Conservation (phyloP, 2,888 invertebrate genomes). For the Drosophila yooni region DNA sequence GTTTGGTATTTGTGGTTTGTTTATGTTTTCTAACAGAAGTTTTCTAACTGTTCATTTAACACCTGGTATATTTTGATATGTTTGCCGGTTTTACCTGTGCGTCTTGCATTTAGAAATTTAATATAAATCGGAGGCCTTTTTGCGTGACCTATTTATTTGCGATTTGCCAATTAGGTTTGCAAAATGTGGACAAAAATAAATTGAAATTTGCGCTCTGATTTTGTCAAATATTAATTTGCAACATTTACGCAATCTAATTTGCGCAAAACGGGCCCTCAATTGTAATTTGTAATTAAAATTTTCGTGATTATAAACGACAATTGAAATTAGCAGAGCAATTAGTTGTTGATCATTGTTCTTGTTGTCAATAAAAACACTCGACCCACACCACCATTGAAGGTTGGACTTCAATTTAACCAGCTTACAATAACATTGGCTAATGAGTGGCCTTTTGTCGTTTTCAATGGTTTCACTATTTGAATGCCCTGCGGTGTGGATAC, state of each 20-base stretch:
- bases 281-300: conserved; percentile 79
- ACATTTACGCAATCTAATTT: conserved; percentile 75
- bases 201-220: conserved; percentile 45
- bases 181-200: conserved; percentile 39
- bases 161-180: conserved; percentile 38
- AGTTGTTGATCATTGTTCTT: conserved; percentile 67
- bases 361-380: conserved; percentile 25
- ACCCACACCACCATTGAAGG: not conserved
- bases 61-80: conserved; percentile 5
- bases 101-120: not conserved
- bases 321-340: conserved; percentile 78
- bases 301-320: conserved; percentile 72
- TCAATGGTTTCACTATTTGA: conserved; percentile 20
- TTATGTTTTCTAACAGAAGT: not conserved
- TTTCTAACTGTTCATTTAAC: not conserved
- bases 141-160: conserved; percentile 4
- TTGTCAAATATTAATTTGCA: conserved; percentile 70
- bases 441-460: conserved; percentile 54
- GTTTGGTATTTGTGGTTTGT: conserved; percentile 45
- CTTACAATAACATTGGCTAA: conserved; percentile 57
- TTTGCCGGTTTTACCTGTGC: not conserved
- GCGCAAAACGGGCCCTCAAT: conserved; percentile 40
- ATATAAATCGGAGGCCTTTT: conserved; percentile 3
- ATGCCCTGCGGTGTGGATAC: conserved; percentile 25
- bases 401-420: not conserved